A percentile compares a stretch with the other conserved stretches of the same genome.
Conservation (phyloP, 2,888 invertebrate genomes). For the Melieria crassipennis region DNA sequence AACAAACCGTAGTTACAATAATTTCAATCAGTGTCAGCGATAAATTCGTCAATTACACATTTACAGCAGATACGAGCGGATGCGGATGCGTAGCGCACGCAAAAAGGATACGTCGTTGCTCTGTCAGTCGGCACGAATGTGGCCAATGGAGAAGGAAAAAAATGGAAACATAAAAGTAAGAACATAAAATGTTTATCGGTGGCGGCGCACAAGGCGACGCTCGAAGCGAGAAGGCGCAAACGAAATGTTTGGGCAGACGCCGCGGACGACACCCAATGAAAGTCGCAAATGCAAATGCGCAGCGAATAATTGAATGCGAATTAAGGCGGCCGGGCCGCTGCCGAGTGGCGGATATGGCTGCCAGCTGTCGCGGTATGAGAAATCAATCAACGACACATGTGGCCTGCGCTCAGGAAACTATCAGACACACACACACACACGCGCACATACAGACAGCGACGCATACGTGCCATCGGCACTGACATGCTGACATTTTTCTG, state of each 20-base stretch:
- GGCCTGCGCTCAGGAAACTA: background rate
- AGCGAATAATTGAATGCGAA: conserved; percentile 32
- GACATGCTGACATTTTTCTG: background rate
- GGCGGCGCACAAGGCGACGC: background rate
- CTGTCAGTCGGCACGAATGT: too few relatives aligned
- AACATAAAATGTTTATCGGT: background rate
- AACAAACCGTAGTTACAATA: conserved; percentile 5
- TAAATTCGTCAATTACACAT: conserved; percentile 43
- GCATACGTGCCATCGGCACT: background rate
- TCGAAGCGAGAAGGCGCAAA: background rate
- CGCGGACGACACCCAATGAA: conserved; percentile 15
- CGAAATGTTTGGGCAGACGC: background rate
- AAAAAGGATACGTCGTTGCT: too few relatives aligned
- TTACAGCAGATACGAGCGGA: conserved; percentile 41
- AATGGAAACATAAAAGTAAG: conserved; percentile 44
- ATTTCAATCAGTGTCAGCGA: conserved; percentile 41
- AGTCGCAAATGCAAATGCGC: conserved; percentile 25
- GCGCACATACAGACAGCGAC: background rate
- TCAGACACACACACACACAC: background rate
- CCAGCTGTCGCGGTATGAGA: background rate
- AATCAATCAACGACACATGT: conserved; percentile 11
- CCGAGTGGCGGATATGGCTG: conserved; percentile 7
- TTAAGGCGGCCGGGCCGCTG: conserved; percentile 5
- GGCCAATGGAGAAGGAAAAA: conserved; percentile 47
- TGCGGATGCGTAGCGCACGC: too few relatives aligned